Percentiles rank a stretch among this genome's conserved stretches.
These are phyloP conservation scores for Pelvicachromis taeniatus DNA, from an alignment of 2,113 vertebrate genomes.

Conservation along the genomic window DNA sequence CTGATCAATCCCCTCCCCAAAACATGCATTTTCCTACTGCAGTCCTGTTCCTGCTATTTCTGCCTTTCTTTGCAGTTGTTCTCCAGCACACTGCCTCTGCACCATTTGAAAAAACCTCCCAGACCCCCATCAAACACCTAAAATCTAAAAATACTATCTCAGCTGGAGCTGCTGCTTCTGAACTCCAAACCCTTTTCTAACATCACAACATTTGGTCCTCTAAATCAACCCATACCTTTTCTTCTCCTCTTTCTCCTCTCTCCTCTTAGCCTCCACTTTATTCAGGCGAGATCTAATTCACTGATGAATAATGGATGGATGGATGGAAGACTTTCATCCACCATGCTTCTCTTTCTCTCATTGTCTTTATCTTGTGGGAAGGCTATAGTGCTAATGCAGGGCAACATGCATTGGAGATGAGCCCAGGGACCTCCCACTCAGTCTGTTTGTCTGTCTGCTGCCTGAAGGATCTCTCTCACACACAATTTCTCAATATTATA, in stretches of 20 bases:
- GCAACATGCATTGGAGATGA: slow-evolving; percentile 73
- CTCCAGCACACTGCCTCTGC: not conserved
- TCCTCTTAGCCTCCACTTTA: slow-evolving; percentile 29
- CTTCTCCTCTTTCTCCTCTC: not conserved
- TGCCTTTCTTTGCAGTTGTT: not conserved
- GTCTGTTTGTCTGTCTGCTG: slow-evolving; percentile 78
- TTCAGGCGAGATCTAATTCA: slow-evolving; percentile 72
- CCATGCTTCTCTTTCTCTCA: slow-evolving; percentile 50
- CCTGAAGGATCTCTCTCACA: slow-evolving; percentile 31
- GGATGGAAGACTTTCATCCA: slow-evolving; percentile 68
- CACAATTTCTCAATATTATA: not conserved
- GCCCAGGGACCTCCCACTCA: slow-evolving; percentile 78
- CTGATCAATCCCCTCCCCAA: not conserved
- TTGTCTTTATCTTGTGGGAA: slow-evolving; percentile 41
- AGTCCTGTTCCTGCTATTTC: not conserved
- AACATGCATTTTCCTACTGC: not conserved
- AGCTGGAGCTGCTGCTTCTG: not conserved
- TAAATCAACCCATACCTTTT: not conserved
- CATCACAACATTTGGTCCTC: slow-evolving; percentile 9
- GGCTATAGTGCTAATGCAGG: slow-evolving; percentile 69
- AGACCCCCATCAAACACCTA: not conserved
- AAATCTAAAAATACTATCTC: slow-evolving; percentile 26
- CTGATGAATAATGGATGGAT: slow-evolving; percentile 78
- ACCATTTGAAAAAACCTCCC: not conserved
- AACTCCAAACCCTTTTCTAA: slow-evolving; percentile 27